Base-by-base conservation (phyloP, 2,888 invertebrate species). In the Lochmaea crataegi region DNA sequence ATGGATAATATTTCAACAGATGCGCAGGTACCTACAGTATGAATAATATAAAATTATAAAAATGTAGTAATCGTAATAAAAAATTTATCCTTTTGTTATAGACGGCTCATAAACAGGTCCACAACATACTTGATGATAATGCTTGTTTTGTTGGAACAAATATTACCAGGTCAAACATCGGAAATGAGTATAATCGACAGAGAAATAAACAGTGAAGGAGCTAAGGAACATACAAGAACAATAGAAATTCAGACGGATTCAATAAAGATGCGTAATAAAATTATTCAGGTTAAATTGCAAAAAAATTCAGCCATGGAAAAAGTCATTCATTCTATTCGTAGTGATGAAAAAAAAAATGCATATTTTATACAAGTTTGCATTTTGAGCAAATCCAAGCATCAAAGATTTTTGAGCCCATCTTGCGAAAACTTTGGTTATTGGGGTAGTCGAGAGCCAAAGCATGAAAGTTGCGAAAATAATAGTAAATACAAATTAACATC, bases 381-480 rank as follows among this genome's bases (percentile, higher is more conserved):
- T 65, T 12, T 32, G 16, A 26, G 18, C 22, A 65, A 32, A 12
- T 5, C 6, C 5, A 26, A 4, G 4, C 6, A 48, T 5, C 65
- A 48, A 22, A 65, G 26, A 51, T 65, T 45, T 65, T 65, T 65
- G 18, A 65, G 65, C 2, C 65, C 65, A 48, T 0, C 51, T 65
- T 65, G 65, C 18, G 65, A 65, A 65, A 65, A 48, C 1, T 48
- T 65, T 12, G 2, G 48, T 5, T 48, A 65, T 48, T 16, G 16
- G 41, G 45, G 64, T 18, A 64, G n/a, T 16, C 45, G 45, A 65
- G 48, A 65, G 10, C 0, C 22, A 9, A 65, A 51, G 2, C n/a
- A 51, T 22, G 51, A 48, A 9, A 6, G 22, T 22, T 9, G 51
- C 12, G 48, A 12, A 14, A 22, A 22, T 18, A 48, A 65, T 22